phyloP scores from a whole-genome alignment of 2,113 vertebrate species.

The Accipiter cooperii region DNA sequence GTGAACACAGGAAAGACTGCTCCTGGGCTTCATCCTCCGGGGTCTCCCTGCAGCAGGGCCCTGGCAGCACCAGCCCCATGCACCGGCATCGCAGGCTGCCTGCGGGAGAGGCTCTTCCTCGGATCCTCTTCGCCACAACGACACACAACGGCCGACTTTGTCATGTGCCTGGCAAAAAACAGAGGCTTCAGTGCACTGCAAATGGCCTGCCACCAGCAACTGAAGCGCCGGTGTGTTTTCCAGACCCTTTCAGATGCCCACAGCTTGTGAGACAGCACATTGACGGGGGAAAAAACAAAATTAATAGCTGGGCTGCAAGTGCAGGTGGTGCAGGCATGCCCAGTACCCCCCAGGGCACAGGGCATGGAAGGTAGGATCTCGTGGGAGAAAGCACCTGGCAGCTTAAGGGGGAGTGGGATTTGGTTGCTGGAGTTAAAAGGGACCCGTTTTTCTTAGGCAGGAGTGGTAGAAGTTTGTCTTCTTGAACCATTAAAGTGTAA shows the following conservation, averaged over 20 bases:
- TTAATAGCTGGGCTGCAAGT: not conserved
- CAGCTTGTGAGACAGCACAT: not conserved
- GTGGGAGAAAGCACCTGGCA: not conserved
- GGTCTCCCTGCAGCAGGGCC: not conserved
- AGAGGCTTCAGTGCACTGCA: not conserved
- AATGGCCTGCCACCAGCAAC: not conserved
- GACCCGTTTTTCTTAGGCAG: not conserved
- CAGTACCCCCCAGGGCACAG: not conserved
- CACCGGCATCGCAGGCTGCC: not conserved
- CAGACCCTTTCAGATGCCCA: not conserved
- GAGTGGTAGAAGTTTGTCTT: not conserved
- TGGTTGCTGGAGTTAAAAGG: not conserved
- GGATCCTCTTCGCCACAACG: not conserved
- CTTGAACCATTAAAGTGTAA: not conserved
- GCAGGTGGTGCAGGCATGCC: not conserved
- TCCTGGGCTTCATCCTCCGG: accelerated
- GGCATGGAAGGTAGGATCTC: not conserved
- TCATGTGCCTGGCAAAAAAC: not conserved
- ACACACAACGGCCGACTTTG: not conserved
- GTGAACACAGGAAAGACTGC: accelerated
- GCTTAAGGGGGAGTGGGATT: not conserved
- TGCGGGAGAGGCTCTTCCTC: not conserved
- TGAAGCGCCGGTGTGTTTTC: accelerated
- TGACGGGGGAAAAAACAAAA: not conserved
- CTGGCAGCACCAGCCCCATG: not conserved